Base-by-base conservation (phyloP, 2,888 invertebrate genomes). In the Drosophila neotestacea region DNA sequence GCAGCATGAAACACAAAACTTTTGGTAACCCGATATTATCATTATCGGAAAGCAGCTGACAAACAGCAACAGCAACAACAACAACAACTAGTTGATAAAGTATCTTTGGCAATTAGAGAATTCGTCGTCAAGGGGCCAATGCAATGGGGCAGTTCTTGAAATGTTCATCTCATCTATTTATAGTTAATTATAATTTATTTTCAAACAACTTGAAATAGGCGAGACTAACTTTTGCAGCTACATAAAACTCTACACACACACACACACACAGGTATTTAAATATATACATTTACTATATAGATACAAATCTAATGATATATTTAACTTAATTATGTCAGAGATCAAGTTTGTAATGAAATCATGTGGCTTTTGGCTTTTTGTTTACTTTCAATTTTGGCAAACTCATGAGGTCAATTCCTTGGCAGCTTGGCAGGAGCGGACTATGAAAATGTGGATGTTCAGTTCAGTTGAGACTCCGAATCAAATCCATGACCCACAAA, bases 161-260 rank as follows among this genome's bases (percentile, higher is more conserved):
- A 36, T 51, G 47, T 41, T 61, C 70, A 50, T 50, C 58, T 50
- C 28, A 16, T 46, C 79, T 82, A 85, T 82, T 82, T 82, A 71
- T 82, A 75, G 81, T 62, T 68, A 65, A 77, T 74, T 81, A 81
- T 77, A 84, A 81, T 81, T 84, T 81, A 71, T 77, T 71, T 67
- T 79, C 77, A 77, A 81, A 63, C 60, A 67, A 67, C 68, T 75
- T 44, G 75, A 60, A 70, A 61, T 67, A 51, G 62, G 51, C 47
- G 46, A 44, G 62, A 39, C 68, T 61, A 83, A 67, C 69, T 44
- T 81, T 71, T 71, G 74, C 78, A 74, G 55, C 55, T 48, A 28
- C 51, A 59, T 38, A 54, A 42, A 64, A 60, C 56, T 47, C 13
- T 10, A 6, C 44, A 44, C 44, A 65, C 47, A 65, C 44, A 65